phyloP scores from a whole-genome alignment of 1,140 invertebrate genomes.

The Diabrotica virgifera region DNA sequence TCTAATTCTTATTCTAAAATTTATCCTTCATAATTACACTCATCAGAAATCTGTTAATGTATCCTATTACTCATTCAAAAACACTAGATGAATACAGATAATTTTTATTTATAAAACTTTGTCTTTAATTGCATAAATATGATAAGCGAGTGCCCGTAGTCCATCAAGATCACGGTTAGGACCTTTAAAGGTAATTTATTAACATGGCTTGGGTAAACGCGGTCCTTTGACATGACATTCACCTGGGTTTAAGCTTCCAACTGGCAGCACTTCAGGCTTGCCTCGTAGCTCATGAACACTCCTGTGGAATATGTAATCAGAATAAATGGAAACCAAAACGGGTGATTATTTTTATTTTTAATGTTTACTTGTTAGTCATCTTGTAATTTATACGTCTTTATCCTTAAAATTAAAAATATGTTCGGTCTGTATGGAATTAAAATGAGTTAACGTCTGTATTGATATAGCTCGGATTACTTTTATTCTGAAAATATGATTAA shows the following conservation, averaged over 20 bases:
- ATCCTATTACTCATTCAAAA: neutral
- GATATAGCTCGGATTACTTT: no score
- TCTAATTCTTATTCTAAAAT: neutral
- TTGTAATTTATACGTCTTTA: neutral
- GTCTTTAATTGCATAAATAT: neutral
- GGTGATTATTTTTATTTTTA: neutral
- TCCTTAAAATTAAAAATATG: no score
- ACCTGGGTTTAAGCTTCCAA: neutral
- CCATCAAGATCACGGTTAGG: neutral
- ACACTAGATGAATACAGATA: conserved; percentile 3
- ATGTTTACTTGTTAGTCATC: neutral
- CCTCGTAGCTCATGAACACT: conserved; percentile 1
- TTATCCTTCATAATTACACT: no score
- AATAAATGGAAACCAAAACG: neutral
- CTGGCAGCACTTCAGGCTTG: neutral
- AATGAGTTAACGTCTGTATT: no score
- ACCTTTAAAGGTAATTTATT: neutral
- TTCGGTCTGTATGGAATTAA: no score
- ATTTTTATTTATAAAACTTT: neutral
- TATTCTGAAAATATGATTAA: no score
- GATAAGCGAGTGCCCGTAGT: neutral
- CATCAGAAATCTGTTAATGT: no score
- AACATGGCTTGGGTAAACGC: neutral
- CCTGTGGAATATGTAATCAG: neutral
- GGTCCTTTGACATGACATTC: neutral